Conservation (phyloP, 1,140 invertebrate species). For the Rhyzopertha dominica region DNA sequence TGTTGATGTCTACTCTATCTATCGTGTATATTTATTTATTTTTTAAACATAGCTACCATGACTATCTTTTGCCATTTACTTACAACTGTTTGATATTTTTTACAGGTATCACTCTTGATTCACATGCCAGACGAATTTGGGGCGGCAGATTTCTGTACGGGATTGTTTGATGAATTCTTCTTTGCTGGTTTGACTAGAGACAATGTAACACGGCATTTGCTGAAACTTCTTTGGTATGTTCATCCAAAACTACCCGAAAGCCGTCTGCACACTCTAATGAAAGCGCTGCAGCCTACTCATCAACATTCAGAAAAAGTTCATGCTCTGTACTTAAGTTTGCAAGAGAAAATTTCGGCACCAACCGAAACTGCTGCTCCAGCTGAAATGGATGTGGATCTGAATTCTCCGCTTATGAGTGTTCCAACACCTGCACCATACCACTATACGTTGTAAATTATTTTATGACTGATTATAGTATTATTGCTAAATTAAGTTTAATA, state of each 20-base stretch:
- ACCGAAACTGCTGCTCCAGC: conserved; percentile 58
- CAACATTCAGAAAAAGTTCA: conserved; percentile 83
- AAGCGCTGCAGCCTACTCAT: conserved; percentile 79
- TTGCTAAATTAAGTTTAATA: conserved; percentile 12
- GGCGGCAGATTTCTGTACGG: conserved; percentile 91
- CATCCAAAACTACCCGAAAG: conserved; percentile 77
- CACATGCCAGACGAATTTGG: conserved; percentile 88
- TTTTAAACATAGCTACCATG: no score
- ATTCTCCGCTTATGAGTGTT: conserved; percentile 81
- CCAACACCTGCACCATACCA: conserved; percentile 74
- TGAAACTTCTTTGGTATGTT: conserved; percentile 90
- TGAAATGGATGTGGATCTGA: conserved; percentile 64
- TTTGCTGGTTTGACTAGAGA: conserved; percentile 82
- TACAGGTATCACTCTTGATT: conserved; percentile 75
- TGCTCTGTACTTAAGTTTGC: conserved; percentile 68
- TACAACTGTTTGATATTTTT: no score
- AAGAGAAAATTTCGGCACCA: conserved; percentile 70
- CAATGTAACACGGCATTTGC: conserved; percentile 88
- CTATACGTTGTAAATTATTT: conserved; percentile 32
- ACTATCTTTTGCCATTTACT: no score
- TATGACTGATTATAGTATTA: conserved; percentile 11
- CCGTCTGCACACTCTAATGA: conserved; percentile 76
- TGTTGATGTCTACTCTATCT: no score
- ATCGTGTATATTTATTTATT: no score
- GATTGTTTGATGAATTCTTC: conserved; percentile 95